Evolutionary conservation across 2,797 vertebrate genomes (phyloP), one percentile per base, ranked within the genome.

Genomic region (Cynodonichthys magdalenae): DNA sequence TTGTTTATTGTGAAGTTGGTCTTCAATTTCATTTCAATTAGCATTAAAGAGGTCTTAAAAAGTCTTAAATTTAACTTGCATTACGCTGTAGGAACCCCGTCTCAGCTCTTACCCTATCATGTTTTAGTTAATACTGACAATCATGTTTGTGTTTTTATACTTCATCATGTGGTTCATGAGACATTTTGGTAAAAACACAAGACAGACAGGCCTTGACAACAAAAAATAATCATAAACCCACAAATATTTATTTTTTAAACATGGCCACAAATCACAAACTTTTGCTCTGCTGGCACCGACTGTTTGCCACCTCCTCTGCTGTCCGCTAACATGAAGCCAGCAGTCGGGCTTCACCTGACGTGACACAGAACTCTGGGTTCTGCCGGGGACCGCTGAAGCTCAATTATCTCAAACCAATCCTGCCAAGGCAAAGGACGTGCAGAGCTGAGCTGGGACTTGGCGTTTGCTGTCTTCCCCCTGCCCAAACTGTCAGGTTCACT

Each of bases 291-390:
- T 50, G 53, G 18, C 47, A 59, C 17, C 5, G 44, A 48, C 17
- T 14, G 36, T 34, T 24, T 60, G 29, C 55, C 31, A 59, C 57
- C 46, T 67, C 29, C n/a, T 10, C 14, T 4, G 46, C 71, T 69
- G 71, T 75, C 77, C 68, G 66, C 42, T 48, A 69, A 77, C 73
- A 71, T 65, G 69, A 27, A 66, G 31, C 79, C 83, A 72, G 71
- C 79, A 53, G 75, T 36, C 64, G 2, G 8, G 54, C 65, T 66
- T 54, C 10, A 60, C 34, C 47, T 66, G 71, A 69, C 65, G 34
- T 45, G 66, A 73, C 69, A 48, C 69, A 69, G 69, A 53, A 55
- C 74, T 56, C 46, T 11, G 27, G 39, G 49, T 64, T 76, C 65
- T 49, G 72, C 36, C 46, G 34, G 63, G 34, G 58, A 58, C 56